Evolutionary conservation across 2,113 vertebrate genomes (phyloP).

Genomic region (Leucoraja erinaceus): DNA sequence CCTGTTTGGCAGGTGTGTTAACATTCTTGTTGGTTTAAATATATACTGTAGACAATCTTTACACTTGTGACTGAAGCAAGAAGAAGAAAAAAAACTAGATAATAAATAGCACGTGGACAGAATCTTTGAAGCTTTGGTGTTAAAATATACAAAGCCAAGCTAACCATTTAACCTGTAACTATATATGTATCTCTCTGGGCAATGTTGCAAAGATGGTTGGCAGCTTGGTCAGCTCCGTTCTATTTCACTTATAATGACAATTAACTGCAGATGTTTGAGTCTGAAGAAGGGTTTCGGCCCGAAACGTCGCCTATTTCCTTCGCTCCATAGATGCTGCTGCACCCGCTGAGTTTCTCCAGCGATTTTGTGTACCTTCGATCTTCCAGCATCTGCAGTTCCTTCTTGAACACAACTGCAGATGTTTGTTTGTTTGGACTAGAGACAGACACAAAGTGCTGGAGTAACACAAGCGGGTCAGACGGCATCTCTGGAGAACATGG

Average conservation of each 20-base stretch:
- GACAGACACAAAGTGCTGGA: too few relatives aligned
- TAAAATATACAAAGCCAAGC: neutral
- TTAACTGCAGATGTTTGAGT: too few relatives aligned
- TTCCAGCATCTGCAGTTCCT: too few relatives aligned
- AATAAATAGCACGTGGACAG: neutral
- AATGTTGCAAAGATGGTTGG: neutral
- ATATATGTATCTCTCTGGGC: neutral
- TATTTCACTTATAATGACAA: neutral
- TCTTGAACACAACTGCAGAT: too few relatives aligned
- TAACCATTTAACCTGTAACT: neutral
- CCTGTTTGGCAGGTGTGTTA: constrained; percentile 32
- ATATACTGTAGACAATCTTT: constrained; percentile 15
- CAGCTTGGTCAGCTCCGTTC: neutral
- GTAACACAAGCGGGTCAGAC: too few relatives aligned
- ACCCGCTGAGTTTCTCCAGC: too few relatives aligned
- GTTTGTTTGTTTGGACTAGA: too few relatives aligned
- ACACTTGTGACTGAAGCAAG: neutral
- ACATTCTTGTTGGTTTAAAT: constrained; percentile 31
- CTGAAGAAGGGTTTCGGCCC: too few relatives aligned
- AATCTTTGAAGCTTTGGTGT: neutral
- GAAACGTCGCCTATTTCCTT: too few relatives aligned
- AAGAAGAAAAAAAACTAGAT: neutral
- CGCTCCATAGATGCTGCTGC: too few relatives aligned
- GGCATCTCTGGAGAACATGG: too few relatives aligned
- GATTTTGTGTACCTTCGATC: too few relatives aligned